Base-by-base conservation (phyloP, 2,797 vertebrate genomes). In the Myotis myotis region DNA sequence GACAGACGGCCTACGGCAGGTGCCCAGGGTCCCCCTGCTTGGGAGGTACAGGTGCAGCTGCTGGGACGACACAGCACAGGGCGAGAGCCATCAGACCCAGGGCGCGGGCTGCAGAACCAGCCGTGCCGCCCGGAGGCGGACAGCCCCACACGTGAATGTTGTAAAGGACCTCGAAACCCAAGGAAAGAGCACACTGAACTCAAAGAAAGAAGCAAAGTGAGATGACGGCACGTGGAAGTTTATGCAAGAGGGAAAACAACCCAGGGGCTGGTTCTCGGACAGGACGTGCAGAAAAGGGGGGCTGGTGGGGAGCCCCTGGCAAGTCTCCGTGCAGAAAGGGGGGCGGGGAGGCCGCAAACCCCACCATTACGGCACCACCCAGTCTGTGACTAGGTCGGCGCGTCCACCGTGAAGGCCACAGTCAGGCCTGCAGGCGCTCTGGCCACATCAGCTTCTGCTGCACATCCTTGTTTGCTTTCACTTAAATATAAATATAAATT, bases 351-450 rank as follows among this genome's bases (percentile, higher is more conserved):
- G 36, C 19, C 53, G 28, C n/a, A 49, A 12, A 38, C 38, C 13
- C 5, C 1, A 25, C 3, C 0, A 0, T 55, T 8, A 8, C 12
- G 5, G 6, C n/a, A 6, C 3, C 0, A 15, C 51, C 3, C n/a
- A 4, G 1, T 20, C 38, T 12, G 1, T 2, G 16, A 6, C 16
- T 22, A 0, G 10, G n/a, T 1, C 1, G 0, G 44, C 66, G 2
- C 44, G 8, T 25, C 2, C 10, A 4, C 16, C 1, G 6, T 0
- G 0, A 5, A 30, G 53, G 28, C n/a, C 38, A 0, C 4, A 17
- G 20, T 28, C 11, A 5, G 5, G 9, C 2, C n/a, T n/a, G 13
- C 28, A 0, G 64, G 55, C 33, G 12, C 30, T 2, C 1, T 0
- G 30, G 28, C 1, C 3, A 5, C 19, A 0, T 1, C 4, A 3